phyloP scores from a whole-genome alignment of 2,888 invertebrate genomes.

The Drosophila recens region DNA sequence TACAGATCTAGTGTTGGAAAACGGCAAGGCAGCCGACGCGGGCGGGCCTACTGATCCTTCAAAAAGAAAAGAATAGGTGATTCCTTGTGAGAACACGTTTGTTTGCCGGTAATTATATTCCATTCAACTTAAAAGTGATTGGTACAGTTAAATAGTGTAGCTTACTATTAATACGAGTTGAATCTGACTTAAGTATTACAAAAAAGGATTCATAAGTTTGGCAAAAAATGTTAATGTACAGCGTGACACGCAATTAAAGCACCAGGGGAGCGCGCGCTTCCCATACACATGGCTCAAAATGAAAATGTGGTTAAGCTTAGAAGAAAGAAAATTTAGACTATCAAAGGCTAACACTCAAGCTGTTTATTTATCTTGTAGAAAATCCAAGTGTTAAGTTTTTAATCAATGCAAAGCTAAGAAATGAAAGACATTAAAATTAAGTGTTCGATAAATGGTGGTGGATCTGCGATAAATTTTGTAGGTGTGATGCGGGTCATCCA shows the following conservation, averaged over 20 bases:
- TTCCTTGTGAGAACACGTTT: not conserved
- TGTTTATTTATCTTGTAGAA: not conserved
- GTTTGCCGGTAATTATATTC: not conserved
- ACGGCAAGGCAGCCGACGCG: conserved; percentile 16
- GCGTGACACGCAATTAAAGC: conserved; percentile 47
- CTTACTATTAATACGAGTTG: no score
- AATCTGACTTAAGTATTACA: not conserved
- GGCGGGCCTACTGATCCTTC: conserved; percentile 20
- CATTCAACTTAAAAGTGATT: not conserved
- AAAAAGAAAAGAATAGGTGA: conserved; percentile 16
- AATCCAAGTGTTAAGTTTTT: not conserved
- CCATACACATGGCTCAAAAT: conserved; percentile 28
- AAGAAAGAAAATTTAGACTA: not conserved
- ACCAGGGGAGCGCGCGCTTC: conserved; percentile 37
- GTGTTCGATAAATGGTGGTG: conserved; percentile 32
- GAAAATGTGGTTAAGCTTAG: conserved; percentile 12
- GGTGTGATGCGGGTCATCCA: not conserved
- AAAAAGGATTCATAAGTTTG: not conserved
- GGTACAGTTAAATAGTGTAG: not conserved
- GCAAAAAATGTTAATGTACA: conserved; percentile 11
- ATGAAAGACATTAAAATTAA: conserved; percentile 3
- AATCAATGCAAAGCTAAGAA: not conserved
- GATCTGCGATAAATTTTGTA: conserved; percentile 30
- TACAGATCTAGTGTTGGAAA: conserved; percentile 35
- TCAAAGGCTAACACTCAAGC: not conserved